Conservation (phyloP, 2,113 vertebrate genomes). For the Spilogale gracilis region DNA sequence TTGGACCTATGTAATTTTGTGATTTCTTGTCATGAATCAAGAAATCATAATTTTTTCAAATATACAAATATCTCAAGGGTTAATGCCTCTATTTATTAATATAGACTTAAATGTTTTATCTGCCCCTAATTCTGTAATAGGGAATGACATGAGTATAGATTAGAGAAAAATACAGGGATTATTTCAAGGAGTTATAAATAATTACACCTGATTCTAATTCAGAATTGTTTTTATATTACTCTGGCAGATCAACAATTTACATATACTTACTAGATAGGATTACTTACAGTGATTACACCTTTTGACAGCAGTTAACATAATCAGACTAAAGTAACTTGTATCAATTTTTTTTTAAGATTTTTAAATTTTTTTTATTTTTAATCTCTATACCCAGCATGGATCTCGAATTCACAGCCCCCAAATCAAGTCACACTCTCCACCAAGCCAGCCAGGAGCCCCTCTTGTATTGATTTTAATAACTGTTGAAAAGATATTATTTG, state of each 20-base stretch:
- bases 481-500: conserved; percentile 16
- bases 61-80: conserved; percentile 9
- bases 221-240: conserved; percentile 23
- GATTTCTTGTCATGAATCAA: background rate
- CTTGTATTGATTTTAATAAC: conserved; percentile 15
- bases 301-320: background rate
- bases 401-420: background rate
- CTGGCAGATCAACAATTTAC: background rate
- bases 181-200: conserved; percentile 18
- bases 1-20: background rate
- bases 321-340: background rate
- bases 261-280: background rate
- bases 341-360: background rate
- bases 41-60: too few species aligned
- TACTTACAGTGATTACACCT: conserved; percentile 9
- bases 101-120: conserved; percentile 33
- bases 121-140: background rate
- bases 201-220: conserved; percentile 24
- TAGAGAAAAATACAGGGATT: background rate
- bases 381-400: background rate
- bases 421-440: background rate
- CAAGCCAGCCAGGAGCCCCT: background rate
- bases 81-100: conserved; percentile 31
- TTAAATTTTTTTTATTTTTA: background rate
- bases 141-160: conserved; percentile 15